Evolutionary conservation across 2,888 invertebrate species (phyloP), one percentile per base, ranked within the genome.

Genomic region (Halictus quadricinctus): DNA sequence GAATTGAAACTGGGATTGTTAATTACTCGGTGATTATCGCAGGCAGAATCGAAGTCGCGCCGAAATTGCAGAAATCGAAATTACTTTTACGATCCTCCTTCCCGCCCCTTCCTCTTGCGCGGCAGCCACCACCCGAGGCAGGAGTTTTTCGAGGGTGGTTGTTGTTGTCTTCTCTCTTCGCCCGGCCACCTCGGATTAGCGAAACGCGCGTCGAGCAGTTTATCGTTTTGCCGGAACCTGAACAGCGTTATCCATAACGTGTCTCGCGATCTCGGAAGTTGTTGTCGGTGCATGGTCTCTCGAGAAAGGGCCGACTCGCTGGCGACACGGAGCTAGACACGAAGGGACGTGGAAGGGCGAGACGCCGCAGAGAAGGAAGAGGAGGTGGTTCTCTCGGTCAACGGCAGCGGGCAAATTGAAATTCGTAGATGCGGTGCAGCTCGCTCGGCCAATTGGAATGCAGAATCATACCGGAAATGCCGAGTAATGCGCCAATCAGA

Each of bases 401-500:
- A 78, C 79, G 87, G 88, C 85, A 88, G 82, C 88, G 90, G 87
- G 90, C 87, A 88, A 88, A 89, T 90, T 90, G 90, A 88, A 90
- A 90, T 90, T 90, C 90, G 90, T 90, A 90, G 85, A 88, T 84
- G 78, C 83, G 88, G 87, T 88, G 74, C 89, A 88, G 89, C 86
- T 87, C 89, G 89, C 90, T 90, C 89, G 91, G 91, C 94, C 94
- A 94, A 94, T 94, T 93, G 94, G 94, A 94, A 94, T 94, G 94
- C 92, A 93, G 94, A 94, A 94, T 94, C 93, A 94, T 94, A 94
- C 94, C 94, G 94, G 94, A 94, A 94, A 94, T 94, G 93, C 94
- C 94, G 94, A 94, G 94, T 94, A 94, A 94, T 94, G 94, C 94
- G 93, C 94, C 94, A 94, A 94, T 94, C 94, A 94, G 94, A 94